Percentiles rank a stretch among this genome's conserved stretches.
Evolutionary conservation across 2,888 invertebrate genomes (phyloP).

Genomic region (Hyppa rectilinea): DNA sequence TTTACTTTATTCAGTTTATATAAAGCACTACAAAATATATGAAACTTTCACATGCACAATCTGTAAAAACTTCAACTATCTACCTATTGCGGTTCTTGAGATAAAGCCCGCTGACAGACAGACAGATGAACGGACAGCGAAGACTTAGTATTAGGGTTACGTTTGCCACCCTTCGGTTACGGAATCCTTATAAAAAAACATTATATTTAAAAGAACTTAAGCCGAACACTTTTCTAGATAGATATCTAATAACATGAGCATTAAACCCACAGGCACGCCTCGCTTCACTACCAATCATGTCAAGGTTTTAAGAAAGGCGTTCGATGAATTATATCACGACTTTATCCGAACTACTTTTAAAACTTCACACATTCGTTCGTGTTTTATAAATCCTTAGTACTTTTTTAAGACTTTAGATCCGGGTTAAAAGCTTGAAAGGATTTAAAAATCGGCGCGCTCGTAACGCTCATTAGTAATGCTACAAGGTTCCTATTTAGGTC

Average conservation of each 20-base stretch:
- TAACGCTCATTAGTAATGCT: slow-evolving; percentile 36
- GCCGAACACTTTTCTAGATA: slow-evolving; percentile 27
- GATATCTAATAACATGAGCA: slow-evolving; percentile 38
- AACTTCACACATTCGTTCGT: slow-evolving; percentile 24
- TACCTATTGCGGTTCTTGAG: too few relatives aligned
- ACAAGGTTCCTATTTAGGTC: slow-evolving; percentile 26
- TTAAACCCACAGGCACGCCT: slow-evolving; percentile 60
- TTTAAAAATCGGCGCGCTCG: slow-evolving; percentile 3
- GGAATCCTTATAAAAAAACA: too few relatives aligned
- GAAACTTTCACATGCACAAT: too few relatives aligned
- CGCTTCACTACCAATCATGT: slow-evolving; percentile 68
- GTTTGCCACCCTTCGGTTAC: too few relatives aligned
- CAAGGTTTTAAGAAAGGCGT: slow-evolving; percentile 75
- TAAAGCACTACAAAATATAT: too few relatives aligned
- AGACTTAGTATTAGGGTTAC: too few relatives aligned
- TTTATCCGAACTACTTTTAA: slow-evolving; percentile 50
- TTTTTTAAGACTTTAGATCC: slow-evolving; percentile 15
- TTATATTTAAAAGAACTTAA: neutral
- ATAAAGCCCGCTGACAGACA: too few relatives aligned
- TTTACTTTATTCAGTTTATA: too few relatives aligned
- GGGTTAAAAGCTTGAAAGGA: slow-evolving; percentile 7
- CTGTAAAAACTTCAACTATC: too few relatives aligned
- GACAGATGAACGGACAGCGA: too few relatives aligned
- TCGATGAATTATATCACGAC: slow-evolving; percentile 64
- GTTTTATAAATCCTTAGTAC: slow-evolving; percentile 15